A percentile compares a stretch with the other conserved stretches of the same genome.
Conservation (phyloP, 2,797 vertebrate genomes). For the Gorsachius magnificus region DNA sequence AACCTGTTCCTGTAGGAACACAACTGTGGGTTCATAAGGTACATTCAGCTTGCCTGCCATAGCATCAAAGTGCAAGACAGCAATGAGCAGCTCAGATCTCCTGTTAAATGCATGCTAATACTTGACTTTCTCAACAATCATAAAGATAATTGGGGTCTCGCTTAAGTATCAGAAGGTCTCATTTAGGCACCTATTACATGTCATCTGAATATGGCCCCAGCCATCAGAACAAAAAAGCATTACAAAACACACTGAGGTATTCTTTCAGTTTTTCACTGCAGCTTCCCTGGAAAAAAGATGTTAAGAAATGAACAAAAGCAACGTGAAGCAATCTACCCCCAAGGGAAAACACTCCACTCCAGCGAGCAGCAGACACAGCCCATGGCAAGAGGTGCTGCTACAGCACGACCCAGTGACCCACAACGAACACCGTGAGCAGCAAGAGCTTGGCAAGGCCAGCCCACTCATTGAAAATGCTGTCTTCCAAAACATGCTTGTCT, state of each 20-base stretch:
- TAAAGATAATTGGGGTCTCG: not conserved
- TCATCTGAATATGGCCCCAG: not conserved
- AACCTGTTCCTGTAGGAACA: not conserved
- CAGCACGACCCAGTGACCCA: not conserved
- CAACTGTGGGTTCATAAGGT: not conserved
- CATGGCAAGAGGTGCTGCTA: not conserved
- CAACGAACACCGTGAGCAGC: not conserved
- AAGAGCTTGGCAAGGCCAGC: not conserved
- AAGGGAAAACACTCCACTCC: slow-evolving; percentile 5
- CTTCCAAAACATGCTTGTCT: slow-evolving; percentile 45
- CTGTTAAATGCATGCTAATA: accelerated
- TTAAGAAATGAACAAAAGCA: not conserved
- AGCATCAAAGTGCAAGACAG: not conserved
- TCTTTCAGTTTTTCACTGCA: not conserved
- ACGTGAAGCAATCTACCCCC: not conserved
- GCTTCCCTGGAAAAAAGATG: not conserved
- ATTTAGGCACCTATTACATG: not conserved
- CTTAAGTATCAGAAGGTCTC: not conserved
- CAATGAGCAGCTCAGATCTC: not conserved
- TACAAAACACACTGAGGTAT: not conserved
- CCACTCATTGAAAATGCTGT: slow-evolving; percentile 34
- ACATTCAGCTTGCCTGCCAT: not conserved
- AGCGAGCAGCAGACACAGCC: not conserved
- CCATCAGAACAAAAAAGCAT: not conserved
- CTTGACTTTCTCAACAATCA: not conserved